Evolutionary conservation across 2,113 vertebrate species (phyloP).

Genomic region (Sterna hirundo): DNA sequence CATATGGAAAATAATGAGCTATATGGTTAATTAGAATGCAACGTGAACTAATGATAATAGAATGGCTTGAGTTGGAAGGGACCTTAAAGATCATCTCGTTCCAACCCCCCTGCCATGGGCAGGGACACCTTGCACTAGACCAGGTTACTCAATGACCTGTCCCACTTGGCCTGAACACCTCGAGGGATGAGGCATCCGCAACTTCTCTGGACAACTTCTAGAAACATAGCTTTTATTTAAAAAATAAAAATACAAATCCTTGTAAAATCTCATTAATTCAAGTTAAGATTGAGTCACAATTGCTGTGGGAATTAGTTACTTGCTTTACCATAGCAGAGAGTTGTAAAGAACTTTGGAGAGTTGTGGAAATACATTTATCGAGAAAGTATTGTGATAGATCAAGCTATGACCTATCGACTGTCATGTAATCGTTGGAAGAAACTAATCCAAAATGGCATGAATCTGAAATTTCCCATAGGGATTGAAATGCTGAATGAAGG

Average conservation of each 20-base stretch:
- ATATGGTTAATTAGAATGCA: not conserved
- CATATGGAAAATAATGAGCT: not conserved
- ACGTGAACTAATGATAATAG: not conserved
- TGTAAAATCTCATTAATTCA: not conserved
- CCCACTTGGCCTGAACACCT: not conserved
- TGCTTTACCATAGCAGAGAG: not conserved
- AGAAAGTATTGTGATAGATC: not conserved
- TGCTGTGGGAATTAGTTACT: not conserved
- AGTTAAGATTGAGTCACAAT: not conserved
- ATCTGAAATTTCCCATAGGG: not conserved
- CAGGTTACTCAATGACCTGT: not conserved
- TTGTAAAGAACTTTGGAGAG: not conserved
- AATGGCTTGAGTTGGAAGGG: not conserved
- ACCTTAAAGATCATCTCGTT: not conserved
- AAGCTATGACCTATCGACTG: not conserved
- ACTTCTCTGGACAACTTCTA: not conserved
- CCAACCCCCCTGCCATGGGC: not conserved
- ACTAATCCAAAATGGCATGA: slow-evolving; percentile 14
- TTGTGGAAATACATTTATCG: not conserved
- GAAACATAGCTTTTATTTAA: not conserved
- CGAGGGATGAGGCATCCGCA: not conserved
- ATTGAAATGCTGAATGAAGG: not conserved
- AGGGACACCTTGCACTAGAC: not conserved
- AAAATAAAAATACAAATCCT: not conserved
- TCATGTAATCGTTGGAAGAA: not conserved